These are phyloP conservation scores for Hylaeus volcanicus DNA, from an alignment of 1,140 invertebrate species.

Conservation along the genomic window DNA sequence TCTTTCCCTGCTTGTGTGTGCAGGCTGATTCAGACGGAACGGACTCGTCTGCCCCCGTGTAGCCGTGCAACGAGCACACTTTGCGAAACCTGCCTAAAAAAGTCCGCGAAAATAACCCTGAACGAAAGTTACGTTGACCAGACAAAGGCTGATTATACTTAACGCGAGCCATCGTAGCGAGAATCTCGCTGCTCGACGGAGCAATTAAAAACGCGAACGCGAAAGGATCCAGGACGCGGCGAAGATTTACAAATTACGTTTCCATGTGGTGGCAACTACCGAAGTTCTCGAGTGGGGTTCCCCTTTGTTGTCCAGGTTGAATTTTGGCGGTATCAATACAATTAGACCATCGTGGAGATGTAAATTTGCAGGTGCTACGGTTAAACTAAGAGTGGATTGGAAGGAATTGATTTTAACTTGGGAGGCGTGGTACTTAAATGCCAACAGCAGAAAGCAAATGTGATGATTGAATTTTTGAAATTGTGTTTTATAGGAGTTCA, in stretches of 20 bases:
- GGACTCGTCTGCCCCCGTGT: constrained; percentile 6
- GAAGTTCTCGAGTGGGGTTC: constrained; percentile 16
- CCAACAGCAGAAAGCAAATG: too few species aligned
- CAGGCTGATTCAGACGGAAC: constrained; percentile 14
- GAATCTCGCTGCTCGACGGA: not conserved
- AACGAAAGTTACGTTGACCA: not conserved
- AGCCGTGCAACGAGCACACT: not conserved
- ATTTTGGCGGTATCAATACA: constrained; percentile 16
- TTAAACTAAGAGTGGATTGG: too few species aligned
- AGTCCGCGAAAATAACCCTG: not conserved
- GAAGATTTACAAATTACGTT: constrained; percentile 8
- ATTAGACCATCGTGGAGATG: constrained; percentile 19
- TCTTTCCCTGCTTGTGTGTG: constrained; percentile 31
- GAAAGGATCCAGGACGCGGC: too few species aligned
- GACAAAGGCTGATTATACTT: constrained; percentile 11
- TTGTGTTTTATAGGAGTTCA: too few species aligned
- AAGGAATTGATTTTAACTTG: too few species aligned
- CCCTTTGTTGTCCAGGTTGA: too few species aligned
- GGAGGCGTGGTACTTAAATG: too few species aligned
- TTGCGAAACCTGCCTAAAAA: constrained; percentile 3
- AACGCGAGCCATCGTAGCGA: constrained; percentile 18
- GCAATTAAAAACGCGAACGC: constrained; percentile 4
- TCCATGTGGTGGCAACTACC: not conserved
- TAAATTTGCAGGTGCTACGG: too few species aligned
- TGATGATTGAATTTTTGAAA: too few species aligned